Evolutionary conservation across 2,888 invertebrate species (phyloP), one percentile per base, ranked within the genome.

Genomic region (Ectemnius cavifrons): DNA sequence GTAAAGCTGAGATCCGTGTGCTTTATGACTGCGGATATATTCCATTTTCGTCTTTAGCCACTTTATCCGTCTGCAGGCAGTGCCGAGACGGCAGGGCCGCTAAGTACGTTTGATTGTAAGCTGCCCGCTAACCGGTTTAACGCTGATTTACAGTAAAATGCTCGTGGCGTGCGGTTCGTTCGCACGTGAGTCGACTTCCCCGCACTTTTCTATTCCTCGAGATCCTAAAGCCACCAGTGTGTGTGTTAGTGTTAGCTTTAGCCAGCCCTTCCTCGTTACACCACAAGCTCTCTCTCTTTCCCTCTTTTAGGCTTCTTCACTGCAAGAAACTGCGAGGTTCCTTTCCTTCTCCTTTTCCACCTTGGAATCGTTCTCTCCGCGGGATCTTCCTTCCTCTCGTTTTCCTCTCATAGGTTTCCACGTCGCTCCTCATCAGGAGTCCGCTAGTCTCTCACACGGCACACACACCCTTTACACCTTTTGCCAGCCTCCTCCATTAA

Each of bases 21-120:
- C 81, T 83, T 79, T 83, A 81, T 79, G 84, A 75, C 73, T 79
- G 60, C 70, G 78, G 79, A 83, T 83, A 84, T 86, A 85, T 86
- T 86, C 85, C 84, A 84, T 80, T 86, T 86, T 81, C 83, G 83
- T 85, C 82, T 80, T 72, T 71, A 72, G 68, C 80, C 81, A 80
- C 79, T 81, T 81, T 83, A 78, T 81, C 77, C 80, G 77, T 63
- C 79, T 37, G 37, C 37, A 6, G 11, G 37, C 37, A 11, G 37
- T 11, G 37, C 68, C 57, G 72, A 49, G 70, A 67, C 71, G 66
- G 68, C 70, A 75, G 11, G 37, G 5, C 75, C 75, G 86, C 87
- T 89, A 88, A 90, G 90, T 90, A 90, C 86, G 86, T 90, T 89
- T 88, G 89, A 90, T 90, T 89, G 90, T 90, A 90, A 90, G 88